phyloP scores from a whole-genome alignment of 2,888 invertebrate genomes.

The Byasa hedistus region DNA sequence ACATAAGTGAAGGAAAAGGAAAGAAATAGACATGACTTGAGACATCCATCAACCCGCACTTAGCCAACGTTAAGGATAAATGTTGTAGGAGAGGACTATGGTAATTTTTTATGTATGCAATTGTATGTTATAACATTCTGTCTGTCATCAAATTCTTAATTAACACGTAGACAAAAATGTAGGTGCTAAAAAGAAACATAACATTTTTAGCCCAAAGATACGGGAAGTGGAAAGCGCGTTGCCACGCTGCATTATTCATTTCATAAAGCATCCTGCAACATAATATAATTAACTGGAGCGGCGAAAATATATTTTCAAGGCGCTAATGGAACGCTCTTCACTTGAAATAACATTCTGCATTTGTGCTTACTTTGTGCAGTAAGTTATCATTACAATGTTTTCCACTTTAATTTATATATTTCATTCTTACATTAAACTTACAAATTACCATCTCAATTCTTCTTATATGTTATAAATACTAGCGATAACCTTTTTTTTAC shows the following conservation, averaged over 20 bases:
- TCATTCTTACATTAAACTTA: too few species aligned
- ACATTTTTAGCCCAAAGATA: background rate
- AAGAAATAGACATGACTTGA: too few species aligned
- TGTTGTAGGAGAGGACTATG: too few species aligned
- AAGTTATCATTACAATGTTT: background rate
- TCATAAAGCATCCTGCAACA: conserved; percentile 14
- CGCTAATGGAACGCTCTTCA: conserved; percentile 14
- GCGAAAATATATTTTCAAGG: conserved; percentile 17
- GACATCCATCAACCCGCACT: too few species aligned
- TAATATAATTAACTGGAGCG: conserved; percentile 22
- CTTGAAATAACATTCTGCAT: background rate
- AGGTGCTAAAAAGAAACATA: background rate
- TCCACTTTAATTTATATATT: too few species aligned
- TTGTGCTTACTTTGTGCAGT: conserved; percentile 2
- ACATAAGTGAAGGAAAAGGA: too few species aligned
- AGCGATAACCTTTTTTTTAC: too few species aligned
- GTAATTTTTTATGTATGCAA: too few species aligned
- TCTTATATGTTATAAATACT: too few species aligned
- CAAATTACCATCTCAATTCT: too few species aligned
- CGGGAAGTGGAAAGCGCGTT: background rate
- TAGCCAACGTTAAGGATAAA: too few species aligned
- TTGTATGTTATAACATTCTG: too few species aligned
- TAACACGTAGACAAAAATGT: background rate
- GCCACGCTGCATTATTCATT: conserved; percentile 22
- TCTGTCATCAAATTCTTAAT: background rate